phyloP scores from a whole-genome alignment of 2,888 invertebrate genomes.

The Colostygia pectinataria region DNA sequence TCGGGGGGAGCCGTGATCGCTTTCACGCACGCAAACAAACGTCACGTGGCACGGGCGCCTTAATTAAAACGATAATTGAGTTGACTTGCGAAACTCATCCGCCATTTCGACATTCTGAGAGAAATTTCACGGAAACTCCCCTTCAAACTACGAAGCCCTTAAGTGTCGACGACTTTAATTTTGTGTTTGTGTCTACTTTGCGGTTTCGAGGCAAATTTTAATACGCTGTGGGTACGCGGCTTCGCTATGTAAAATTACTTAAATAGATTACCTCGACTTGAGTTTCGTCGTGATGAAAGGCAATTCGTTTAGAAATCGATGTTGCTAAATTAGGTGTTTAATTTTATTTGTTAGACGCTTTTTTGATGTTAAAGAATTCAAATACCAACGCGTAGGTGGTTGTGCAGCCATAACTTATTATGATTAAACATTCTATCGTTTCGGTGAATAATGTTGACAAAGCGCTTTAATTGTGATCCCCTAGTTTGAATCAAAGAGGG shows the following conservation, averaged over 20 bases:
- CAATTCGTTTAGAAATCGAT: constrained; percentile 33
- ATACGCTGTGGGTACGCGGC: constrained; percentile 66
- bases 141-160: constrained; percentile 78
- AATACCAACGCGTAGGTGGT: neutral
- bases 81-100: constrained; percentile 82
- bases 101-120: constrained; percentile 80
- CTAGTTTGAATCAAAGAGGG: constrained; percentile 51
- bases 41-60: constrained; percentile 80
- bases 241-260: constrained; percentile 74
- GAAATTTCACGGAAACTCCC: constrained; percentile 78
- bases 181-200: constrained; percentile 82
- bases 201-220: constrained; percentile 77
- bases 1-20: constrained; percentile 62
- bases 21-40: constrained; percentile 83
- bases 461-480: constrained; percentile 66
- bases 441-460: constrained; percentile 57
- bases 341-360: constrained; percentile 1
- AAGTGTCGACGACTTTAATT: constrained; percentile 82
- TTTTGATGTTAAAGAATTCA: neutral
- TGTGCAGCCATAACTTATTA: constrained; percentile 4
- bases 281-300: constrained; percentile 52
- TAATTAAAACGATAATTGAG: constrained; percentile 84
- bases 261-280: constrained; percentile 75
- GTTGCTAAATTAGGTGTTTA: constrained; percentile 23
- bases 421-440: constrained; percentile 15